Conservation (phyloP, 2,797 vertebrate genomes). For the Trematomus bernacchii region DNA sequence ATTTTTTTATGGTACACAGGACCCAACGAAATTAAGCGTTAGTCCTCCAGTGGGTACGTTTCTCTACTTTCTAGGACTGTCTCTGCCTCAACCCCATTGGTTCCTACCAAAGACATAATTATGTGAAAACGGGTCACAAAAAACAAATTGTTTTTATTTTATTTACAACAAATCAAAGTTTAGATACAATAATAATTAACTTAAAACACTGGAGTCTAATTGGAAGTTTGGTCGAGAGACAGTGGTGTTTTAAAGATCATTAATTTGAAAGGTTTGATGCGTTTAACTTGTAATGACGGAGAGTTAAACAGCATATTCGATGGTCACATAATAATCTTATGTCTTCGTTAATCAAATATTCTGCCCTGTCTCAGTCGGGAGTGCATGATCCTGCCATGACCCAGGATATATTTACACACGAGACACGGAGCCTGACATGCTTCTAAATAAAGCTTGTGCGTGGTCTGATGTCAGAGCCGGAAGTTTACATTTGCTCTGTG, state of each 20-base stretch:
- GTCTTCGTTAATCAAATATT: background rate
- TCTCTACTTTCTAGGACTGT: background rate
- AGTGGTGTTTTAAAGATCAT: background rate
- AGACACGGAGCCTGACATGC: constrained; percentile 30
- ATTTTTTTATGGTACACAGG: background rate
- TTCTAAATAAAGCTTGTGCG: constrained; percentile 60
- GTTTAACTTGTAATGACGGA: background rate
- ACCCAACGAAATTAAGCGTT: background rate
- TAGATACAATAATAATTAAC: background rate
- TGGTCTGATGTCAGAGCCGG: constrained; percentile 74
- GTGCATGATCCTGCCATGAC: constrained; percentile 24
- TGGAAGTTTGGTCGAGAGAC: background rate
- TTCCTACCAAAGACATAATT: background rate
- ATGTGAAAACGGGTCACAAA: background rate
- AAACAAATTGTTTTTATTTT: background rate
- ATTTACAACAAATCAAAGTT: background rate
- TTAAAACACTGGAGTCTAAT: background rate
- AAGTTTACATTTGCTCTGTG: constrained; percentile 72
- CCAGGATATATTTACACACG: constrained; percentile 37
- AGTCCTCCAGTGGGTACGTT: background rate
- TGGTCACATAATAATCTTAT: constrained; percentile 5
- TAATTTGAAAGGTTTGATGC: background rate
- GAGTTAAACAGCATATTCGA: background rate
- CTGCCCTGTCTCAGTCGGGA: constrained; percentile 14
- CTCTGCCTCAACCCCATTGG: background rate